Base-by-base conservation (phyloP, 1,140 invertebrate species). In the Trialeurodes vaporariorum region DNA sequence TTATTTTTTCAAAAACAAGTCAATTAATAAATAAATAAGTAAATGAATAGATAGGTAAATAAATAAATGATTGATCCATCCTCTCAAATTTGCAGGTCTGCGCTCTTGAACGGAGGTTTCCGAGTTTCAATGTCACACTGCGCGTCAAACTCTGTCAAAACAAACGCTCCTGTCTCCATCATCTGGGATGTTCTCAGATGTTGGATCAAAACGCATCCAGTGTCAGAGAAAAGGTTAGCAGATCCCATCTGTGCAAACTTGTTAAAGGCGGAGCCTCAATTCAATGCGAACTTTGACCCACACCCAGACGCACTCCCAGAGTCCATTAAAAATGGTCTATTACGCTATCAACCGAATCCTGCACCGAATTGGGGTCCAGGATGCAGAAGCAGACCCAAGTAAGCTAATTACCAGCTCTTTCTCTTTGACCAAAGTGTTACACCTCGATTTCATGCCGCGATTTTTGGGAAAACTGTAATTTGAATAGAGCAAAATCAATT, bases 111-210 rank as follows among this genome's bases (percentile, higher is more conserved):
- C 82, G 92, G 91, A 13, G 96, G 96, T 0, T 98, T 93, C 79
- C 80, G 84, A 72, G 94, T 98, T 2, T 98, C 96, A 0, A 86
- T 87, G 70, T 96, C 96, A 0, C 98, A 99, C 80, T 89, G 91
- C 64, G 84, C 84, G 63, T 90, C 88, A 73, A 85, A 87, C 69
- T 95, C 94, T 0, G 81, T 98, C 1, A 99, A 99, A 81, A 98
- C 97, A 0, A 81, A 95, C 79, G 96, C 97, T 0, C 94, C 98
- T 0, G 78, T 85, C 49, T 76, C 82, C 2, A 81, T 97, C 22
- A 77, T 99, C 21, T 99, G 96, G 97, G 94, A 96, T 78, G 87
- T 98, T n/a, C 82, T 98, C 65, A 81, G 90, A 71, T 82, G 82
- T 26, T 96, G 93, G 93, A 86, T 86, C 71, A 86, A 87, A 69